Evolutionary conservation across 1,140 invertebrate genomes (phyloP).

Genomic region (Pantala flavescens): DNA sequence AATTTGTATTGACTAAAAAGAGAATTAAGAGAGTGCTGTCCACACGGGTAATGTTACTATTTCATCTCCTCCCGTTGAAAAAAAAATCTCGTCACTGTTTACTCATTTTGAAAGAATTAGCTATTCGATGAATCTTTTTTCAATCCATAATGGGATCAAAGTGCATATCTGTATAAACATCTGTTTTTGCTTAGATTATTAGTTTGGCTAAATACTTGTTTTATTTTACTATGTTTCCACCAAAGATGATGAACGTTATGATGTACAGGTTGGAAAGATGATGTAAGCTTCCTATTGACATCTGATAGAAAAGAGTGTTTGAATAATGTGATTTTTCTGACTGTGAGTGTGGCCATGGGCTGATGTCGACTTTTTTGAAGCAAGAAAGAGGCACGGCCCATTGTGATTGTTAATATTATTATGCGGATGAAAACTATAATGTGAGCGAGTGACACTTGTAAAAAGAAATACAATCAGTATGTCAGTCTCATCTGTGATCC

Average conservation of each 20-base stretch:
- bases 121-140: neutral
- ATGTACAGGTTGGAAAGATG: conserved; percentile 1
- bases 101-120: neutral
- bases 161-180: conserved; percentile 2
- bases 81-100: neutral
- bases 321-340: neutral
- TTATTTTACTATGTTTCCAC: conserved; percentile 7
- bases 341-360: neutral
- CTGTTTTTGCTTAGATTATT: conserved; percentile 9
- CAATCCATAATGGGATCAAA: neutral
- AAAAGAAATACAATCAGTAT: neutral
- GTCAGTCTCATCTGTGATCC: conserved; percentile 4
- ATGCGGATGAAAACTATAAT: neutral
- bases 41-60: conserved; percentile 5
- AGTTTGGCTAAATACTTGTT: neutral
- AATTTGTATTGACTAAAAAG: too few species aligned
- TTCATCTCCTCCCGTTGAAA: conserved; percentile 1
- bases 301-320: neutral
- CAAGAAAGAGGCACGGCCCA: neutral
- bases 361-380: neutral
- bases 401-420: conserved; percentile 4
- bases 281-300: neutral
- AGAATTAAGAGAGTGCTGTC: neutral
- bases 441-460: neutral
- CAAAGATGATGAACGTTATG: conserved; percentile 6